These are phyloP conservation scores for Epistrophe eligans DNA, from an alignment of 2,888 invertebrate genomes.

Conservation along the genomic window DNA sequence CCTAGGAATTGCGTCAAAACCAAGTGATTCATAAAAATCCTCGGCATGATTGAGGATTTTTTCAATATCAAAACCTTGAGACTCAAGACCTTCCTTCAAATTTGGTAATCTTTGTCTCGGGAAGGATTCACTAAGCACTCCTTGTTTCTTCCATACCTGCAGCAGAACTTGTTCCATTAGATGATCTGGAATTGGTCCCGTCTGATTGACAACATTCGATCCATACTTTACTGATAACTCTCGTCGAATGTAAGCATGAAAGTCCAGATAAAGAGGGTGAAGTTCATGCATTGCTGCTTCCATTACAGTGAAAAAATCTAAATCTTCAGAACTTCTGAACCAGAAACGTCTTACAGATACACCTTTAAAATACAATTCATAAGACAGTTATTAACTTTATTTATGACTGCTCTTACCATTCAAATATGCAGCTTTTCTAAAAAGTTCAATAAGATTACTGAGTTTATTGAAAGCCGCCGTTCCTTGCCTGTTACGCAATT, in stretches of 20 bases:
- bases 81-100: slow-evolving; percentile 84
- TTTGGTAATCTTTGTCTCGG: slow-evolving; percentile 83
- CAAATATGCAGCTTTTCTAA: slow-evolving; percentile 88
- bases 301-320: slow-evolving; percentile 87
- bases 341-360: slow-evolving; percentile 58
- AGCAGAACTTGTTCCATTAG: slow-evolving; percentile 85
- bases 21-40: slow-evolving; percentile 81
- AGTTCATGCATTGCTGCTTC: slow-evolving; percentile 88
- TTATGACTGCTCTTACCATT: slow-evolving; percentile 84
- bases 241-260: slow-evolving; percentile 91
- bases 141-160: slow-evolving; percentile 73
- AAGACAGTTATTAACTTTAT: neutral
- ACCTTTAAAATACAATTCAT: slow-evolving; percentile 10
- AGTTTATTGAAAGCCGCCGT: slow-evolving; percentile 82
- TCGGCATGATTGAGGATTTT: slow-evolving; percentile 80
- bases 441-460: slow-evolving; percentile 86
- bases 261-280: slow-evolving; percentile 90
- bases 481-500: slow-evolving; percentile 88
- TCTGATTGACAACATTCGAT: slow-evolving; percentile 85
- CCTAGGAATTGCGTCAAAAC: slow-evolving; percentile 76
- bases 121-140: slow-evolving; percentile 77
- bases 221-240: slow-evolving; percentile 88
- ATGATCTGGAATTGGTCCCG: slow-evolving; percentile 90
- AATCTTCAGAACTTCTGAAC: slow-evolving; percentile 84
- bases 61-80: slow-evolving; percentile 54